Conservation (phyloP, 2,797 vertebrate genomes). For the Oreonectes daqikongensis region DNA sequence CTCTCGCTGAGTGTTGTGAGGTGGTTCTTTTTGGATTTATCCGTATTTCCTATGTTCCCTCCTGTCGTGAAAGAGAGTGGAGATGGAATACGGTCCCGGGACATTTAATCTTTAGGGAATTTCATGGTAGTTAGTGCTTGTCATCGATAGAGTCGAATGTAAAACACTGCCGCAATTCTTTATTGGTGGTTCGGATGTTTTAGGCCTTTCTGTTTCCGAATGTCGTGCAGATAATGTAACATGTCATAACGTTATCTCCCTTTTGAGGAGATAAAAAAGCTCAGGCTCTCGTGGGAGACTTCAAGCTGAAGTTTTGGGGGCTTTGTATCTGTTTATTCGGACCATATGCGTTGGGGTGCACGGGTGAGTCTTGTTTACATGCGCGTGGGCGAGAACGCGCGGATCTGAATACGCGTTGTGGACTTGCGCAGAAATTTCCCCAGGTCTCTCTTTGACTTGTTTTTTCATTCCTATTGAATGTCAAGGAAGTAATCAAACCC, state of each 20-base stretch:
- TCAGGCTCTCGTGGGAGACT: constrained; percentile 12
- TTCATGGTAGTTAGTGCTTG: constrained; percentile 81
- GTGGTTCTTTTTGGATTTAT: constrained; percentile 61
- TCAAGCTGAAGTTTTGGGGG: neutral
- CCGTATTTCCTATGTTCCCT: constrained; percentile 63
- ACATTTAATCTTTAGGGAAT: constrained; percentile 82
- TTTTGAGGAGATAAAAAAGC: constrained; percentile 28
- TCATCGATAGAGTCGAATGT: constrained; percentile 76
- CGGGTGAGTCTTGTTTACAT: constrained; percentile 39
- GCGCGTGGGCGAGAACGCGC: constrained; percentile 4
- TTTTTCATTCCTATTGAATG: constrained; percentile 53
- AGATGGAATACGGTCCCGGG: constrained; percentile 69
- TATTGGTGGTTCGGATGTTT: constrained; percentile 64
- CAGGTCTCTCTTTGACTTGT: constrained; percentile 48
- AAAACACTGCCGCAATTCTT: constrained; percentile 73
- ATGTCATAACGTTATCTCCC: constrained; percentile 24
- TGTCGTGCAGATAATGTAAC: constrained; percentile 57
- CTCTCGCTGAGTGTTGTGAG: constrained; percentile 58
- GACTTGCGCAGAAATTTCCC: constrained; percentile 55
- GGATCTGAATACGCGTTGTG: constrained; percentile 31
- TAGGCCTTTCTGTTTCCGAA: constrained; percentile 61
- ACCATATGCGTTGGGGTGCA: constrained; percentile 40
- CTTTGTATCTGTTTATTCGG: constrained; percentile 42
- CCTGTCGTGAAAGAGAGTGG: constrained; percentile 64
- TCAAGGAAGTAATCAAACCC: constrained; percentile 62